phyloP scores from a whole-genome alignment of 2,888 invertebrate species.

The Phyto melanocephala region DNA sequence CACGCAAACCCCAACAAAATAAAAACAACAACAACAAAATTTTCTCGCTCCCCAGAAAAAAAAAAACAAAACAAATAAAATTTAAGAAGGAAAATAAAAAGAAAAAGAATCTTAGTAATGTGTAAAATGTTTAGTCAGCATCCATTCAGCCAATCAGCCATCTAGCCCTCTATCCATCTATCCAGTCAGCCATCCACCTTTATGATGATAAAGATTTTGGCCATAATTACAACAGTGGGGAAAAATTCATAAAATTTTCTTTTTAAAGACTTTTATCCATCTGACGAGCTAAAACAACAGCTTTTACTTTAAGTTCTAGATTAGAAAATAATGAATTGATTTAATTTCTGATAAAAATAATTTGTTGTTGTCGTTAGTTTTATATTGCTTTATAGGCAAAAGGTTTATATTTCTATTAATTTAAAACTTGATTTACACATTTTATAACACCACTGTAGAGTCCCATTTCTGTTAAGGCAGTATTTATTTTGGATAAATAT shows the following conservation, averaged over 20 bases:
- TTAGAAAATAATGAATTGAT: background rate
- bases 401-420: constrained; percentile 11
- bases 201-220: constrained; percentile 49
- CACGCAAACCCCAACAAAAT: constrained; percentile 32
- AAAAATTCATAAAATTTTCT: background rate
- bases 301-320: background rate
- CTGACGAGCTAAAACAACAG: background rate
- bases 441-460: constrained; percentile 32
- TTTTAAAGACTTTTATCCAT: background rate
- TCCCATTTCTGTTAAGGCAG: background rate
- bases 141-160: constrained; percentile 28
- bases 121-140: constrained; percentile 62
- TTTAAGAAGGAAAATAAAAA: background rate
- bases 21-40: background rate
- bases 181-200: constrained; percentile 49
- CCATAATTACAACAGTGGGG: constrained; percentile 43
- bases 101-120: constrained; percentile 50
- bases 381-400: background rate
- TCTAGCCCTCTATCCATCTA: constrained; percentile 10
- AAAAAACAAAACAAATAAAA: constrained; percentile 26
- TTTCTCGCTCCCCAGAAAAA: constrained; percentile 14
- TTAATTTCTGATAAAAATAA: background rate
- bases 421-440: constrained; percentile 39
- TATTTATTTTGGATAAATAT: constrained; percentile 17
- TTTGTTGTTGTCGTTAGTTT: background rate